Conservation (phyloP, 2,797 vertebrate genomes). For the Sebastes flavidus region DNA sequence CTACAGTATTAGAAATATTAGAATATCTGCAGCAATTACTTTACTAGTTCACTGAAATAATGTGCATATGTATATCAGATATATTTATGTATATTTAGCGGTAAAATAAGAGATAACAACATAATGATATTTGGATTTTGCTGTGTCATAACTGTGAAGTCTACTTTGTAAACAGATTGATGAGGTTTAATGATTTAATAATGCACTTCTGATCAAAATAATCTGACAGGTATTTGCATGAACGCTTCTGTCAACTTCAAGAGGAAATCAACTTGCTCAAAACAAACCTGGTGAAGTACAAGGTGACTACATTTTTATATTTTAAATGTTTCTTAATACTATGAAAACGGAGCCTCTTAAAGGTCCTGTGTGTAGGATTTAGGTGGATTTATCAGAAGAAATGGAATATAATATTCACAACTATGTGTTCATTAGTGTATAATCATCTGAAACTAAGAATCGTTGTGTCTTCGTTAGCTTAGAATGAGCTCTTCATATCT, state of each 20-base stretch:
- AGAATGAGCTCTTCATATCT: no score
- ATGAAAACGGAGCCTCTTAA: background rate
- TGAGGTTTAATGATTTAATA: background rate
- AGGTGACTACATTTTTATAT: constrained; percentile 79
- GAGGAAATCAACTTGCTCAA: constrained; percentile 95
- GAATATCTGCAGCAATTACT: background rate
- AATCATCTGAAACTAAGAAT: no score
- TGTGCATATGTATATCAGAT: background rate
- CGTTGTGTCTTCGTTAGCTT: no score
- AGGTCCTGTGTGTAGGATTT: no score
- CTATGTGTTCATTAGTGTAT: no score
- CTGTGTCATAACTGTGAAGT: background rate
- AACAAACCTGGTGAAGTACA: constrained; percentile 94
- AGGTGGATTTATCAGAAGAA: no score
- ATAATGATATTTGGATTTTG: background rate
- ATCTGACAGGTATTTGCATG: constrained; percentile 92
- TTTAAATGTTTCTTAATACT: background rate
- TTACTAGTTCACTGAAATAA: background rate
- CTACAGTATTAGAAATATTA: background rate
- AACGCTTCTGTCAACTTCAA: constrained; percentile 92
- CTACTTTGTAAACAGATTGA: background rate
- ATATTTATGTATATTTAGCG: background rate
- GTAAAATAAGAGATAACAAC: background rate
- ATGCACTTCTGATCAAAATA: background rate
- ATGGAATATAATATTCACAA: no score